Evolutionary conservation across 2,888 invertebrate genomes (phyloP).

Genomic region (Celastrina argiolus): DNA sequence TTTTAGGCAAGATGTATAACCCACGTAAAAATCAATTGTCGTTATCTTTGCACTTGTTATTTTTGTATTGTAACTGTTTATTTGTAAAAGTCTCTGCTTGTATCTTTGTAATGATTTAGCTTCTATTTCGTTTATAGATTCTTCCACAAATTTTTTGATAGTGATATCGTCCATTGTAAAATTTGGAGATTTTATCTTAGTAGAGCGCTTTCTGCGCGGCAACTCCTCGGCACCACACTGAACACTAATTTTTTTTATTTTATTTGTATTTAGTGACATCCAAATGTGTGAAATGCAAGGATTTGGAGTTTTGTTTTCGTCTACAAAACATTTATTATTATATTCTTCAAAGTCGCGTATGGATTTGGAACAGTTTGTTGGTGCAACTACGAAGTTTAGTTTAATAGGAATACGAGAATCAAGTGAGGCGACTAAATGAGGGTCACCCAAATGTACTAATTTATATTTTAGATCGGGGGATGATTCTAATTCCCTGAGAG

Average conservation of each 20-base stretch:
- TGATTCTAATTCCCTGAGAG: constrained; percentile 48
- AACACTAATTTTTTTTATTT: constrained; percentile 41
- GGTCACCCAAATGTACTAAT: constrained; percentile 51
- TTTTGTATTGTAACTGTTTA: constrained; percentile 56
- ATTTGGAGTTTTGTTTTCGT: constrained; percentile 40
- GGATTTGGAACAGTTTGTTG: constrained; percentile 54
- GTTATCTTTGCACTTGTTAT: constrained; percentile 55
- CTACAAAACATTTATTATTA: constrained; percentile 43
- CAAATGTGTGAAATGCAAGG: constrained; percentile 50
- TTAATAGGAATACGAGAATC: constrained; percentile 46
- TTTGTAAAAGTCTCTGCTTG: constrained; percentile 55
- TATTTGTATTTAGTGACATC: constrained; percentile 44
- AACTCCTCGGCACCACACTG: constrained; percentile 37
- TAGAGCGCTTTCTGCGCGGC: constrained; percentile 43
- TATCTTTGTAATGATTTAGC: constrained; percentile 54
- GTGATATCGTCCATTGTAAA: constrained; percentile 44
- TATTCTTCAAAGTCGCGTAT: constrained; percentile 37
- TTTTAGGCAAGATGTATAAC: constrained; percentile 62
- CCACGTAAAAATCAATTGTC: constrained; percentile 64
- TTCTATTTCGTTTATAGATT: constrained; percentile 58
- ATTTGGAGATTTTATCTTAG: constrained; percentile 39
- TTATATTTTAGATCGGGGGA: constrained; percentile 44
- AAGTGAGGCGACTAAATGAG: constrained; percentile 52
- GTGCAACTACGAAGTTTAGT: constrained; percentile 46
- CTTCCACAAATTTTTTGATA: constrained; percentile 50